Evolutionary conservation across 2,113 vertebrate genomes (phyloP).

Genomic region (Esox niger): DNA sequence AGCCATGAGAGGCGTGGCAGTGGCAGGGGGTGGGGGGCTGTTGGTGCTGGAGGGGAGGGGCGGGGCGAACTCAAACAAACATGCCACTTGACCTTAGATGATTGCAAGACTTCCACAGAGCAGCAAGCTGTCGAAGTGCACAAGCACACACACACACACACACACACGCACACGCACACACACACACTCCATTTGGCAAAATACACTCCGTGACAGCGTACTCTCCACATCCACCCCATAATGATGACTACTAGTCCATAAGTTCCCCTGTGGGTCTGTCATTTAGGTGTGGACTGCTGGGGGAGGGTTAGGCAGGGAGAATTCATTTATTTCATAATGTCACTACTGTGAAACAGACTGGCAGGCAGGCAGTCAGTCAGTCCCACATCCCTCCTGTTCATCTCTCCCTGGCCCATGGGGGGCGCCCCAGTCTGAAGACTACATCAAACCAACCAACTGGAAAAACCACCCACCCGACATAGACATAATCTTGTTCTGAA

Average conservation of each 20-base stretch:
- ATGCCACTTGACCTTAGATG: conserved; percentile 81
- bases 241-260: conserved; percentile 75
- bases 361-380: conserved; percentile 30
- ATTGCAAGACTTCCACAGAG: conserved; percentile 83
- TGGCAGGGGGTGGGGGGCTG: neutral
- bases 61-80: conserved; percentile 22
- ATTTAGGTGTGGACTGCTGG: conserved; percentile 24
- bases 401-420: conserved; percentile 1
- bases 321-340: neutral
- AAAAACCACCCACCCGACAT: no score
- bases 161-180: conserved; percentile 56
- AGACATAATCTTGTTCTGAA: neutral
- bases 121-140: conserved; percentile 91
- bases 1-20: conserved; percentile 43
- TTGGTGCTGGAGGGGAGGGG: neutral
- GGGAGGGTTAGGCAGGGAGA: conserved; percentile 50
- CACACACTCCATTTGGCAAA: conserved; percentile 82
- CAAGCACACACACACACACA: conserved; percentile 66
- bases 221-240: conserved; percentile 74
- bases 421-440: neutral
- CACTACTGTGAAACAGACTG: conserved; percentile 38
- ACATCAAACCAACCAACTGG: neutral
- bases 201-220: no score
- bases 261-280: neutral
- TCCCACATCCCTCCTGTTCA: conserved; percentile 61